Evolutionary conservation across 2,888 invertebrate genomes (phyloP).

Genomic region (Matsumyia berberina): DNA sequence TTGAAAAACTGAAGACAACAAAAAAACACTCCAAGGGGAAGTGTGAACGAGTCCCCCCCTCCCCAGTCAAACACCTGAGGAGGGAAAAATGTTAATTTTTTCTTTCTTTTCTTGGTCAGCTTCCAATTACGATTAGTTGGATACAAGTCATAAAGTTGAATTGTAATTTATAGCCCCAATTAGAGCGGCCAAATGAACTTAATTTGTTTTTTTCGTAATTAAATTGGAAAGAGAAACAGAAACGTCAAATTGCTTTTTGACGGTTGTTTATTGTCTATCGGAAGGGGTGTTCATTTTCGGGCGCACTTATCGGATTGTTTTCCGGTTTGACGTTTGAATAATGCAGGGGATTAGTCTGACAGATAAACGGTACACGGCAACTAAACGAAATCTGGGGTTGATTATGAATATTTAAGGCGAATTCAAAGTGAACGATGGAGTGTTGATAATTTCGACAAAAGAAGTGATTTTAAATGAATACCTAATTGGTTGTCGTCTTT

Average conservation of each 20-base stretch:
- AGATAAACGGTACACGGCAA: neutral
- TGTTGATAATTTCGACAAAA: neutral
- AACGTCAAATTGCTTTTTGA: neutral
- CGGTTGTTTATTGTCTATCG: neutral
- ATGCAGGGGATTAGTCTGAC: neutral
- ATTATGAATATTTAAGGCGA: neutral
- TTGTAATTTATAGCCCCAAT: slow-evolving; percentile 46
- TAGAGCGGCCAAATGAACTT: slow-evolving; percentile 12
- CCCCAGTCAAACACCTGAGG: neutral
- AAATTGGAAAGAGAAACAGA: slow-evolving; percentile 1
- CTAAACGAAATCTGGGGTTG: neutral
- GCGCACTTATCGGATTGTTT: slow-evolving; percentile 5
- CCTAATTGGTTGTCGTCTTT: slow-evolving; percentile 14
- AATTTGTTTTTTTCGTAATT: slow-evolving; percentile 11
- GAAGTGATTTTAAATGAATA: neutral
- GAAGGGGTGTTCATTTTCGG: slow-evolving; percentile 3
- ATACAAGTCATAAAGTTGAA: slow-evolving; percentile 31
- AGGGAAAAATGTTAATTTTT: slow-evolving; percentile 27
- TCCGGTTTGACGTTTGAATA: slow-evolving; percentile 6
- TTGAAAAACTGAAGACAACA: too few species aligned
- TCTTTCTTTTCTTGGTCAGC: slow-evolving; percentile 23
- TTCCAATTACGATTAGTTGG: slow-evolving; percentile 42
- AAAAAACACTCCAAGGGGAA: slow-evolving; percentile 9
- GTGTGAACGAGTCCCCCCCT: slow-evolving; percentile 24
- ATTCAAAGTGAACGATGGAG: slow-evolving; percentile 1